Percentiles rank a stretch among this genome's conserved stretches.
These are phyloP conservation scores for Enteromius viviparus DNA, from an alignment of 2,797 vertebrate species.

Conservation along the genomic window DNA sequence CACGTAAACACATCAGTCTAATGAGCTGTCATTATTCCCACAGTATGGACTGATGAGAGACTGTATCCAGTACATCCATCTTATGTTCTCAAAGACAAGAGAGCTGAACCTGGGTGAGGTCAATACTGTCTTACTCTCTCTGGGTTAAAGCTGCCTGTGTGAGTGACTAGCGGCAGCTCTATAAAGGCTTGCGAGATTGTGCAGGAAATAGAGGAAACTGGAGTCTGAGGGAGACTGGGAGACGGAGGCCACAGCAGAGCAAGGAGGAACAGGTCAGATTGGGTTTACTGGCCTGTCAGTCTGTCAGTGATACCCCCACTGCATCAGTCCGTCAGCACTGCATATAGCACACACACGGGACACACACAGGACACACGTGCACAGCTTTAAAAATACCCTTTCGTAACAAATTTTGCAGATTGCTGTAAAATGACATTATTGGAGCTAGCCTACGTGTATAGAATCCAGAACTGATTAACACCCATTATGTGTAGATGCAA, in stretches of 20 bases:
- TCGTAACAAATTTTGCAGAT: slow-evolving; percentile 6
- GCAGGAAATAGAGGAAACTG: slow-evolving; percentile 62
- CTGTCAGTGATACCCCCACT: slow-evolving; percentile 84
- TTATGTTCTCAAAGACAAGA: slow-evolving; percentile 18
- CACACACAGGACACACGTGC: neutral
- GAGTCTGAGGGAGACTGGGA: slow-evolving; percentile 68
- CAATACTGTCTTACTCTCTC: slow-evolving; percentile 22
- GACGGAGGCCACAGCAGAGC: slow-evolving; percentile 69
- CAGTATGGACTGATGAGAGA: slow-evolving; percentile 22
- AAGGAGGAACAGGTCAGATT: slow-evolving; percentile 65
- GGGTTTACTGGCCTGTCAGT: slow-evolving; percentile 78
- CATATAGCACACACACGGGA: slow-evolving; percentile 25
- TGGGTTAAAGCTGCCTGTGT: slow-evolving; percentile 24
- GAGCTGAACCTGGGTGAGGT: slow-evolving; percentile 40
- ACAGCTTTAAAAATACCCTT: slow-evolving; percentile 23
- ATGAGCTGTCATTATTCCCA: slow-evolving; percentile 27
- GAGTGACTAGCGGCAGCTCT: slow-evolving; percentile 34
- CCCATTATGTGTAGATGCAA: neutral
- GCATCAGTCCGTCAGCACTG: slow-evolving; percentile 74
- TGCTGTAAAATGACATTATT: slow-evolving; percentile 9
- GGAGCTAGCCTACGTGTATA: neutral
- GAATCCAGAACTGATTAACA: neutral
- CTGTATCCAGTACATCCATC: slow-evolving; percentile 28
- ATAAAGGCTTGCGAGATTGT: slow-evolving; percentile 34
- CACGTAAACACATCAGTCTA: slow-evolving; percentile 2